phyloP scores from a whole-genome alignment of 2,113 vertebrate species.

The Oreochromis tanganicae region DNA sequence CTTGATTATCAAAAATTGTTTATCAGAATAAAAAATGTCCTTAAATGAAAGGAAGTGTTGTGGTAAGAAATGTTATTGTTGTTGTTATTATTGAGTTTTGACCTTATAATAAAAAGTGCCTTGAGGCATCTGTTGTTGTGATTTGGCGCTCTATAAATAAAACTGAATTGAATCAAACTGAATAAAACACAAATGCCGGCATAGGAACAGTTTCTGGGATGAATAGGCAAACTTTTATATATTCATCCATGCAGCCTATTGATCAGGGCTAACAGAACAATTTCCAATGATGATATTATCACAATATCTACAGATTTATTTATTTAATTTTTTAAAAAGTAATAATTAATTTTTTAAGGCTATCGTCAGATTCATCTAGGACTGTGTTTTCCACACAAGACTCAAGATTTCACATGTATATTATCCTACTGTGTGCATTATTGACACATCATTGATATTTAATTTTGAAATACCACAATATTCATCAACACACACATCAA shows the following conservation, averaged over 20 bases:
- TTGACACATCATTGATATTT: not conserved
- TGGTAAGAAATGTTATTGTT: not conserved
- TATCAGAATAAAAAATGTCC: not conserved
- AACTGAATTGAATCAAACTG: not conserved
- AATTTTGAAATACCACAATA: not conserved
- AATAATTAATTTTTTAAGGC: not conserved
- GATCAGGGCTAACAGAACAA: not conserved
- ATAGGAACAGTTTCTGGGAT: not conserved
- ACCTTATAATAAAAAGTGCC: not conserved
- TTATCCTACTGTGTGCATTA: not conserved
- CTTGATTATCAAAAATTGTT: not conserved
- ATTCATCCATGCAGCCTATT: not conserved
- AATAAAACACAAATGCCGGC: rapidly evolving
- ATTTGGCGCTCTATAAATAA: not conserved
- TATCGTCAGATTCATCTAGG: not conserved
- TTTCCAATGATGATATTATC: not conserved
- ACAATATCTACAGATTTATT: not conserved
- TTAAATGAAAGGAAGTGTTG: not conserved
- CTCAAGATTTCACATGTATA: not conserved
- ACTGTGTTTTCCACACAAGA: not conserved
- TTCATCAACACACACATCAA: not conserved
- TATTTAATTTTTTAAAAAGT: not conserved
- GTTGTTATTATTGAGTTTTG: not conserved
- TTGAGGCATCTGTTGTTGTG: not conserved
- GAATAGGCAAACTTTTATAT: not conserved